Evolutionary conservation across 2,888 invertebrate genomes (phyloP).

Genomic region (Eilema depressum): DNA sequence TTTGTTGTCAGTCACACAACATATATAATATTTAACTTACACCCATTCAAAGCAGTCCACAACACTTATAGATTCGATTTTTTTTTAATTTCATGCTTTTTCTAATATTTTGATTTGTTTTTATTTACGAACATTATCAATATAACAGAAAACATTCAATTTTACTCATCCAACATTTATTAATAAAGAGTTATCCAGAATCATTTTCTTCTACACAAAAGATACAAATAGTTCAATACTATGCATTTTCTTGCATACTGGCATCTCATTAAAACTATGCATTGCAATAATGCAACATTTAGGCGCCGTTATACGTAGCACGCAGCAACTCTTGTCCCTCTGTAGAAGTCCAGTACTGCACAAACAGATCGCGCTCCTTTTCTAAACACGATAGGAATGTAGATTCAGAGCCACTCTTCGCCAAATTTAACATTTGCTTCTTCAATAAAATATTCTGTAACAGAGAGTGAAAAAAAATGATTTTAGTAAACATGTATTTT

Average conservation of each 20-base stretch:
- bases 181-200: constrained; percentile 10
- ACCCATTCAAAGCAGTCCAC: constrained; percentile 12
- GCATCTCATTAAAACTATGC: constrained; percentile 5
- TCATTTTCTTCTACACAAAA: constrained; percentile 12
- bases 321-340: constrained; percentile 88
- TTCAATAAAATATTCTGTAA: constrained; percentile 89
- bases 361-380: constrained; percentile 89
- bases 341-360: constrained; percentile 91
- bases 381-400: constrained; percentile 89
- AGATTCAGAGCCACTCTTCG: constrained; percentile 87
- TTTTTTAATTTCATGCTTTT: neutral
- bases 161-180: constrained; percentile 1
- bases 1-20: constrained; percentile 52
- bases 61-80: neutral
- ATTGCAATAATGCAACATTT: constrained; percentile 20
- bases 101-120: neutral
- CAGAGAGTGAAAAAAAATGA: constrained; percentile 30
- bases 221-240: constrained; percentile 16
- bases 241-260: neutral
- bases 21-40: constrained; percentile 23
- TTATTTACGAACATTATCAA: constrained; percentile 18
- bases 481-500: neutral
- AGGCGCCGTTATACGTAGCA: constrained; percentile 43
- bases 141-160: constrained; percentile 11
- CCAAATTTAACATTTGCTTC: constrained; percentile 74